phyloP scores from a whole-genome alignment of 2,888 invertebrate genomes.

The Epirrhoe alternata region DNA sequence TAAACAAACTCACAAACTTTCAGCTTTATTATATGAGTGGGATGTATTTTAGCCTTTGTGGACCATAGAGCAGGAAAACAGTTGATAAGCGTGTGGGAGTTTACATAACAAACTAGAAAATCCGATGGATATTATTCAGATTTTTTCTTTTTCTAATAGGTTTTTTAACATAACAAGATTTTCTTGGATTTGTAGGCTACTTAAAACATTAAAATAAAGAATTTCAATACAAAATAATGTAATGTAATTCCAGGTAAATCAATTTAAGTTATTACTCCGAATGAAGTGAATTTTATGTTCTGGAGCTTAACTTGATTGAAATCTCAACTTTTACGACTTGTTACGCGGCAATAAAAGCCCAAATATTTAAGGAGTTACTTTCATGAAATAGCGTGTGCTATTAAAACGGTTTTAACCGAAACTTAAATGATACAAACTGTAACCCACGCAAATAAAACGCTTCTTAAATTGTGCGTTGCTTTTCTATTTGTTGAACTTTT shows the following conservation, averaged over 20 bases:
- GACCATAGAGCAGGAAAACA: no score
- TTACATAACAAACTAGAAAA: no score
- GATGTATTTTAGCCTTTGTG: no score
- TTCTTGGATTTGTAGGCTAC: no score
- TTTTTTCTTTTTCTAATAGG: no score
- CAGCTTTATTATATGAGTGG: no score
- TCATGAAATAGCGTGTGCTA: conserved; percentile 15
- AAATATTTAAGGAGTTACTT: conserved; percentile 25
- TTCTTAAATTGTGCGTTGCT: background rate
- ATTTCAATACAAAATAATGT: conserved; percentile 1
- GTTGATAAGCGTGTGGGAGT: no score
- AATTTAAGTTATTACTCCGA: conserved; percentile 32
- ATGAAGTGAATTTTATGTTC: conserved; percentile 34
- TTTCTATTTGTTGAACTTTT: no score
- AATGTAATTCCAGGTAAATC: conserved; percentile 29
- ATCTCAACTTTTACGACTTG: conserved; percentile 36
- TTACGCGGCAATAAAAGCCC: conserved; percentile 25
- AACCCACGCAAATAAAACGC: background rate
- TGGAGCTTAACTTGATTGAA: conserved; percentile 33
- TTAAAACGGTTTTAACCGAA: conserved; percentile 3
- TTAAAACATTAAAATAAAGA: background rate
- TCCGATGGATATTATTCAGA: no score
- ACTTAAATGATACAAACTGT: background rate
- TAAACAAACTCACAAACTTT: no score
- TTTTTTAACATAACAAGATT: no score